Evolutionary conservation across 2,113 vertebrate genomes (phyloP), one percentile per base, ranked within the genome.

Genomic region (Pseudorasbora parva): DNA sequence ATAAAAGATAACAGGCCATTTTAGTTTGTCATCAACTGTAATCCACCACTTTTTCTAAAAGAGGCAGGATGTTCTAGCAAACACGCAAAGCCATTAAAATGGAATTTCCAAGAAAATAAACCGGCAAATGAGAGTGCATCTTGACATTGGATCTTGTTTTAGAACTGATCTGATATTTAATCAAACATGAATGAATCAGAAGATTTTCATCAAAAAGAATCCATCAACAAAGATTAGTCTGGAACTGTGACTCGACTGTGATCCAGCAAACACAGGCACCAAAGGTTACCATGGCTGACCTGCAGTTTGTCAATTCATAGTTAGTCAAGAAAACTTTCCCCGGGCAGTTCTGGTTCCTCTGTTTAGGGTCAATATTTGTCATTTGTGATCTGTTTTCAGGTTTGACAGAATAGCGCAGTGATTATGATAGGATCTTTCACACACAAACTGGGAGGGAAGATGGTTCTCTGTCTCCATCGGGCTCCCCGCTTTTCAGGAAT

Each of bases 401-500:
- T 81, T 78, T 73, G 82, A 81, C 80, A 84, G 76, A 86, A 81
- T 79, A 84, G 79, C 81, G 64, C 81, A 45, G 12, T 83, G 78
- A 83, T 79, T 82, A 64, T 83, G 86, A 89, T 89, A 85, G 49
- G 5, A 89, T 89, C 88, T 88, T 76, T 60, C 71, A 49, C 19
- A 66, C 73, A 82, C 73, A 41, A 71, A 82, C 62, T 72, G 64
- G 83, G 57, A 81, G 78, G 88, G 72, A 86, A 71, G 85, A 78
- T 83, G 83, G 78, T 57, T 82, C 84, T 86, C 81, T 87, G 82
- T 87, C 86, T 85, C 86, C 86, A 84, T 81, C 78, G 84, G 74
- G 62, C 45, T 84, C 47, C 76, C 78, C 56, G 86, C 88, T 87
- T 85, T 86, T 88, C 69, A 89, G 75, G 87, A 89, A 90, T 90